Evolutionary conservation across 1,140 invertebrate species (phyloP).

Genomic region (Drosophila rhopaloa): DNA sequence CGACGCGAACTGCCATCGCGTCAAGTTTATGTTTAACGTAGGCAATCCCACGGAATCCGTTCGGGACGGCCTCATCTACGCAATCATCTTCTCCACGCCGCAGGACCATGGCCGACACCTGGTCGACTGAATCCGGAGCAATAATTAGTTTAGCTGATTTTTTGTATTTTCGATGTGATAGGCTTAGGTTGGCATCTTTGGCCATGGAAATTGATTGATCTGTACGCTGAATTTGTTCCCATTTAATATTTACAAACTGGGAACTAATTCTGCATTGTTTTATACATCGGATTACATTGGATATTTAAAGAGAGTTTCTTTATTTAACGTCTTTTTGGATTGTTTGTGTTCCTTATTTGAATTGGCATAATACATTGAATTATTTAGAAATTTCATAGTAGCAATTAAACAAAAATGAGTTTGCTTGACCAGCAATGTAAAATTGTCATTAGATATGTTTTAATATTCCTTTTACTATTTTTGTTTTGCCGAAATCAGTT

Average conservation of each 20-base stretch:
- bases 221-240: slow-evolving; percentile 1
- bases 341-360: background rate
- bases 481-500: background rate
- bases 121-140: slow-evolving; percentile 50
- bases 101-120: slow-evolving; percentile 69
- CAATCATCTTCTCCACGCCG: slow-evolving; percentile 88
- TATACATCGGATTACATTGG: background rate
- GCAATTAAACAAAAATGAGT: too few relatives aligned
- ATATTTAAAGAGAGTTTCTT: too few relatives aligned
- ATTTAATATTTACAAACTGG: background rate
- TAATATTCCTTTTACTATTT: background rate
- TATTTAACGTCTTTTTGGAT: background rate
- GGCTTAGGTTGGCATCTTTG: background rate
- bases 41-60: slow-evolving; percentile 88
- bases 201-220: slow-evolving; percentile 15
- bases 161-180: slow-evolving; percentile 48
- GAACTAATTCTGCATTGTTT: slow-evolving; percentile 2
- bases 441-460: too few relatives aligned
- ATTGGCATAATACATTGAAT: background rate
- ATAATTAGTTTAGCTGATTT: slow-evolving; percentile 6
- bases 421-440: background rate
- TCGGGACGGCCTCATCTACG: slow-evolving; percentile 90
- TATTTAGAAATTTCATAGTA: too few relatives aligned
- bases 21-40: slow-evolving; percentile 90
- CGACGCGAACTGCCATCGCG: slow-evolving; percentile 87